These are phyloP conservation scores for Euzetes globulus DNA, from an alignment of 2,888 invertebrate species.

Conservation along the genomic window DNA sequence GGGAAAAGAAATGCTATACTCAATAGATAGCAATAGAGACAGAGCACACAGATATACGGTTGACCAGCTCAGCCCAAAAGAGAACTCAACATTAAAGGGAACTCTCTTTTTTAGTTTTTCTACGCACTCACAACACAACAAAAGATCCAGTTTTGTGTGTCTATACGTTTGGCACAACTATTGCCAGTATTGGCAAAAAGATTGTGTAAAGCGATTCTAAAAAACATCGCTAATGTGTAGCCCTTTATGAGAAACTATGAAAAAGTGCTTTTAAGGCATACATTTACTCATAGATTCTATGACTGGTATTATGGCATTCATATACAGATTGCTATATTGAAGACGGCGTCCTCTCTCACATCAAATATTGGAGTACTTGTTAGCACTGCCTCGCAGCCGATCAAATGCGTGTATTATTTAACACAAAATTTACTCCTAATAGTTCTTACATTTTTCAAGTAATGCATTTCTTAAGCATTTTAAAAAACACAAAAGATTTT, in stretches of 20 bases:
- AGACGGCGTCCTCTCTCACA: slow-evolving; percentile 10
- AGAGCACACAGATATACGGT: slow-evolving; percentile 10
- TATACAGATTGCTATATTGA: slow-evolving; percentile 13
- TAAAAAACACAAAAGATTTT: slow-evolving; percentile 5
- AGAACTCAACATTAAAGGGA: slow-evolving; percentile 8
- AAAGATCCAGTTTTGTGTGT: slow-evolving; percentile 18
- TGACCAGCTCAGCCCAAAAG: slow-evolving; percentile 16
- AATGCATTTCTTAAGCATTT: not conserved
- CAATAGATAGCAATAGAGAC: not conserved
- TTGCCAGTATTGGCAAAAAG: slow-evolving; percentile 12
- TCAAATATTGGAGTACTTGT: not conserved
- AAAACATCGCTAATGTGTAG: slow-evolving; percentile 26
- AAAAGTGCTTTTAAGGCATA: slow-evolving; percentile 30
- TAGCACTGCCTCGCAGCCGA: not conserved
- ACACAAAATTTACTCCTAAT: slow-evolving; percentile 1
- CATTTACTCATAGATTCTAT: not conserved
- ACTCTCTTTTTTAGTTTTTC: slow-evolving; percentile 8
- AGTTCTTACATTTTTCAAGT: not conserved
- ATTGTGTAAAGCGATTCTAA: slow-evolving; percentile 29
- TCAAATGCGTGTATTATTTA: slow-evolving; percentile 23
- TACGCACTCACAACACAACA: slow-evolving; percentile 15
- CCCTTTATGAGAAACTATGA: slow-evolving; percentile 26
- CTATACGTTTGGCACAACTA: slow-evolving; percentile 24
- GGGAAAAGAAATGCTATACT: slow-evolving; percentile 18
- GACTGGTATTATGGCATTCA: not conserved